phyloP scores from a whole-genome alignment of 2,113 vertebrate species.

The Ameiurus melas region DNA sequence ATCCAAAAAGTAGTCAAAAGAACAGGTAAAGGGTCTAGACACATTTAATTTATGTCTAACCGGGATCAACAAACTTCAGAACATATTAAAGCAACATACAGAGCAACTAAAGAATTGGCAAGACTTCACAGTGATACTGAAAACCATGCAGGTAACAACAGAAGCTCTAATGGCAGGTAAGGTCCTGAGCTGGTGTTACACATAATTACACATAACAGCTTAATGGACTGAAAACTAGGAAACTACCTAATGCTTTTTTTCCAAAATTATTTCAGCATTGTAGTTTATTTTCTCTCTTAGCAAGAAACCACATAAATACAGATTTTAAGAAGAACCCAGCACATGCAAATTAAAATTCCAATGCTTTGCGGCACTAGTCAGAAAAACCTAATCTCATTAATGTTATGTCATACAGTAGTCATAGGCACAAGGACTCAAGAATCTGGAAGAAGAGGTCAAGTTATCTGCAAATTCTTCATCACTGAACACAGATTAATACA shows the following conservation, averaged over 20 bases:
- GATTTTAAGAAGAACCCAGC: not conserved
- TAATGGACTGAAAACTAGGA: not conserved
- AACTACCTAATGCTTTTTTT: not conserved
- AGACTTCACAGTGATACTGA: not conserved
- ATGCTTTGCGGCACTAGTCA: not conserved
- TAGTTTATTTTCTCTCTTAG: not conserved
- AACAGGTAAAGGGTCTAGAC: not conserved
- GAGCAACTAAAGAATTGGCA: not conserved
- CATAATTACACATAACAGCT: not conserved
- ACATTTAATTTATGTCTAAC: not conserved
- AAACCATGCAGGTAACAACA: not conserved
- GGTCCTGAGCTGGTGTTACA: not conserved
- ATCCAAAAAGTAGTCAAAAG: not conserved
- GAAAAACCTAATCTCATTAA: slow-evolving; percentile 17
- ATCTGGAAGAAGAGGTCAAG: not conserved
- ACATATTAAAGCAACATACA: not conserved
- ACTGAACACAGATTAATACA: not conserved
- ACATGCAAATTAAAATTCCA: not conserved
- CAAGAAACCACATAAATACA: not conserved
- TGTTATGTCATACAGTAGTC: not conserved
- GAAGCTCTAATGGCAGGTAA: not conserved
- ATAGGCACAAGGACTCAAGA: not conserved
- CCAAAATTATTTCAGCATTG: not conserved
- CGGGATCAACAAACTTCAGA: not conserved
- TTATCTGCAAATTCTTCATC: not conserved